Evolutionary conservation across 2,888 invertebrate species (phyloP).

Genomic region (Gastrophysa polygoni): DNA sequence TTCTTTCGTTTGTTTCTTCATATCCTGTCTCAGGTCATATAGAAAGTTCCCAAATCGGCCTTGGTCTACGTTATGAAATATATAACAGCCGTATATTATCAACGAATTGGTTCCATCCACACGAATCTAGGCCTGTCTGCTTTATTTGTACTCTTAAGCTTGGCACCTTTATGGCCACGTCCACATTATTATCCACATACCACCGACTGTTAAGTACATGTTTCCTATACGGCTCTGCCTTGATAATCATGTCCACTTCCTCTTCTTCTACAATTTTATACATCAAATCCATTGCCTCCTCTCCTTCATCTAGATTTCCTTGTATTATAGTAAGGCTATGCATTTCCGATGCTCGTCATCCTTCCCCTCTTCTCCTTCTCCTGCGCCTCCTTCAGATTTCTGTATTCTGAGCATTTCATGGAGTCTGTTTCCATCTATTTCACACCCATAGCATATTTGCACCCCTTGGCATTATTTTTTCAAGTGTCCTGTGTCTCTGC

Average conservation of each 20-base stretch:
- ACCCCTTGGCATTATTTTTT: constrained; percentile 25
- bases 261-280: constrained; percentile 10
- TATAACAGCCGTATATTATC: constrained; percentile 12
- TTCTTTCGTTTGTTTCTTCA: constrained; percentile 12
- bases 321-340: constrained; percentile 2
- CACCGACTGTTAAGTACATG: neutral
- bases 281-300: constrained; percentile 23
- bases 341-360: neutral
- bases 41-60: neutral
- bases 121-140: constrained; percentile 13
- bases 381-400: neutral
- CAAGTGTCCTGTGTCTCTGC: constrained; percentile 30
- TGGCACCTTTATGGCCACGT: constrained; percentile 11
- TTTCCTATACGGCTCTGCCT: constrained; percentile 22
- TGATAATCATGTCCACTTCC: constrained; percentile 19
- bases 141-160: too few species aligned
- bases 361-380: constrained; percentile 14
- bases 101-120: constrained; percentile 11
- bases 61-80: constrained; percentile 10
- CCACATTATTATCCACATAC: constrained; percentile 3
- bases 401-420: constrained; percentile 17
- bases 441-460: constrained; percentile 21
- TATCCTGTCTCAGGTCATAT: neutral
- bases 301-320: constrained; percentile 9
- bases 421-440: constrained; percentile 16